A percentile compares a stretch with the other conserved stretches of the same genome.
These are phyloP conservation scores for Trachelipus rathkii DNA, from an alignment of 1,140 invertebrate species.

Conservation along the genomic window DNA sequence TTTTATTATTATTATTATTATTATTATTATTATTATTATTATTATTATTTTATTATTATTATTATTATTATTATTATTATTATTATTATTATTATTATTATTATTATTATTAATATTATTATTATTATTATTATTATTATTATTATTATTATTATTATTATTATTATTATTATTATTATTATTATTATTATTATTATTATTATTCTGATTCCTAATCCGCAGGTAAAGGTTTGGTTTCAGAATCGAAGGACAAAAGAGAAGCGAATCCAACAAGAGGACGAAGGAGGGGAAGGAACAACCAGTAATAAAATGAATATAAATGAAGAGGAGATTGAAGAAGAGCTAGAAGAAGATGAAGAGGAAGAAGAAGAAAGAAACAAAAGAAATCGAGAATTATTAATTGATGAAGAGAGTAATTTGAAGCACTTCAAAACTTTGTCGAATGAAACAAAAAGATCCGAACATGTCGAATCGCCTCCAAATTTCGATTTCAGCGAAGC, in stretches of 20 bases:
- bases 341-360: constrained; percentile 29
- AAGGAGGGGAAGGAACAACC: constrained; percentile 38
- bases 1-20: too few relatives aligned
- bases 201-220: constrained; percentile 38
- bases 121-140: constrained; percentile 3
- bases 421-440: background rate
- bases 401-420: background rate
- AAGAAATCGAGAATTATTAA: background rate
- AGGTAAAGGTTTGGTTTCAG: constrained; percentile 99
- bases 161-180: constrained; percentile 13
- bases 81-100: too few relatives aligned
- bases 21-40: too few relatives aligned
- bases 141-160: constrained; percentile 15
- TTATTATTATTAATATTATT: background rate
- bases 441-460: background rate
- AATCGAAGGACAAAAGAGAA: constrained; percentile 96
- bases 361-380: constrained; percentile 12
- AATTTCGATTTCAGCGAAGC: background rate
- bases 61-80: too few relatives aligned
- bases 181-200: background rate
- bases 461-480: background rate
- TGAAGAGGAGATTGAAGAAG: constrained; percentile 23
- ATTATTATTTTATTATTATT: too few relatives aligned
- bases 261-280: constrained; percentile 80
- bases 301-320: background rate